A percentile compares a stretch with the other conserved stretches of the same genome.
These are phyloP conservation scores for Ricordea florida DNA, from an alignment of 92 coral and sea anemone genomes.

Conservation along the genomic window DNA sequence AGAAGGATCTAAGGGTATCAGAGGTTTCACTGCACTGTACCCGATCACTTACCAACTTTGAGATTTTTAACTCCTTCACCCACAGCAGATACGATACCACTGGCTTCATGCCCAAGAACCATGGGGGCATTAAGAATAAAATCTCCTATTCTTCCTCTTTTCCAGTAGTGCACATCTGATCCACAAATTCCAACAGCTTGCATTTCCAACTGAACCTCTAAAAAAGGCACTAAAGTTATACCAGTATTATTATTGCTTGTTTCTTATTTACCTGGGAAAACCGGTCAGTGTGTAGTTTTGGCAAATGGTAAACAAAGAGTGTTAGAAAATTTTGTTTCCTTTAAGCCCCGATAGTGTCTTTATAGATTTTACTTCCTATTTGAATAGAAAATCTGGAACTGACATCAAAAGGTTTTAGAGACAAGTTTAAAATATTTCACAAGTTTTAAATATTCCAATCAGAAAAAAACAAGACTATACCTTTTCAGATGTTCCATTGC, in stretches of 20 bases:
- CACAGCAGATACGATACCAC: slow-evolving; percentile 79
- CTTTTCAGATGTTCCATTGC: no score
- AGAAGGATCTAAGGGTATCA: neutral
- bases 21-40: neutral
- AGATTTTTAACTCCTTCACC: slow-evolving; percentile 94
- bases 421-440: no score
- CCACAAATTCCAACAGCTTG: slow-evolving; percentile 99
- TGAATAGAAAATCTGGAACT: no score
- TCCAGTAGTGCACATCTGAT: slow-evolving; percentile 95
- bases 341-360: no score
- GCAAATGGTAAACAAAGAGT: neutral
- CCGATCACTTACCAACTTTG: slow-evolving; percentile 90
- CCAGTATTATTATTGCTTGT: no score
- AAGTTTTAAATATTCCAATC: no score
- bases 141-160: slow-evolving; percentile 88
- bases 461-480: no score
- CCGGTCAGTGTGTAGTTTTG: slow-evolving; percentile 34
- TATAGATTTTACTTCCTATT: no score
- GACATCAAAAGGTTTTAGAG: no score
- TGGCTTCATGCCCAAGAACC: slow-evolving; percentile 94
- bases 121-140: slow-evolving; percentile 88
- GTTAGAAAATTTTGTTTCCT: no score
- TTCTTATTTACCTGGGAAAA: no score
- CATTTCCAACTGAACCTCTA: slow-evolving; percentile 93
- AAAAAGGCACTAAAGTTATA: neutral